These are phyloP conservation scores for Limnodromus scolopaceus DNA, from an alignment of 2,797 vertebrate genomes.

Conservation along the genomic window DNA sequence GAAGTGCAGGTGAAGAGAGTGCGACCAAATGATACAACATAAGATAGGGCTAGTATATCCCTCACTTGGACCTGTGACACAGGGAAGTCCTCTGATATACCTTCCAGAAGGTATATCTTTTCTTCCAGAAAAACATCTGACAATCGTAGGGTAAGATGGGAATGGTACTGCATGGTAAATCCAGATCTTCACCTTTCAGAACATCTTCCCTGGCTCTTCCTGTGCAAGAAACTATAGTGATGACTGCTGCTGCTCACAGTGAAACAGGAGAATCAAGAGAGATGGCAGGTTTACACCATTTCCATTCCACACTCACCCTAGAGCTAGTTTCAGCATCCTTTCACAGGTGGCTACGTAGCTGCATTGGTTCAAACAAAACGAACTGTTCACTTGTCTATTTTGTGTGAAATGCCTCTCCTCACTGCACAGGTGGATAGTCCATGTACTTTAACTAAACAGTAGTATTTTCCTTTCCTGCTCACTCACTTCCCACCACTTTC, in stretches of 20 bases:
- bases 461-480: background rate
- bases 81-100: background rate
- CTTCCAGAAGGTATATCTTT: too few species aligned
- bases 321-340: background rate
- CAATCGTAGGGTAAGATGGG: background rate
- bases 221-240: background rate
- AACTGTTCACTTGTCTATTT: background rate
- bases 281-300: background rate
- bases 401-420: background rate
- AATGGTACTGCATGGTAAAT: background rate
- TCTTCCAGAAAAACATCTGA: background rate
- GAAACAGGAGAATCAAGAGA: background rate
- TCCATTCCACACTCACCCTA: background rate
- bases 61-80: background rate
- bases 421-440: background rate
- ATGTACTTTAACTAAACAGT: background rate
- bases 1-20: background rate
- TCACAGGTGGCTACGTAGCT: accelerated
- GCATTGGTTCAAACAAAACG: background rate
- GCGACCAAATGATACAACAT: background rate
- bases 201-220: background rate
- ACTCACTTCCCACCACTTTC: background rate
- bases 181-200: background rate
- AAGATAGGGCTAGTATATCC: background rate
- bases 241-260: background rate